Evolutionary conservation across 2,797 vertebrate genomes (phyloP).

Genomic region (Serranus cabrilla): DNA sequence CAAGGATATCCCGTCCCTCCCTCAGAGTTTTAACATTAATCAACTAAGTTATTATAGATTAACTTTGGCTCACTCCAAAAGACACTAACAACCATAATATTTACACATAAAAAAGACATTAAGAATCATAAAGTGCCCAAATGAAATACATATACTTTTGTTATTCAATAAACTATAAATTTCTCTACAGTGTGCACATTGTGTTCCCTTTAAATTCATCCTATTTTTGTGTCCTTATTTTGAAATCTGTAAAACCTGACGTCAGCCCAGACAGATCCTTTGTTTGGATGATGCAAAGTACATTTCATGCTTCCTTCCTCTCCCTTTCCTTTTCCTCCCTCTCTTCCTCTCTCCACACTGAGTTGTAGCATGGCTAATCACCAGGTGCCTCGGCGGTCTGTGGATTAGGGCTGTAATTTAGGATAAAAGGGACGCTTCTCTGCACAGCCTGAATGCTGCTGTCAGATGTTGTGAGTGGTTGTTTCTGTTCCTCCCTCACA

Average conservation of each 20-base stretch:
- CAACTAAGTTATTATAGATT: conserved; percentile 60
- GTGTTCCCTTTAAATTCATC: conserved; percentile 66
- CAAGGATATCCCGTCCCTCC: conserved; percentile 59
- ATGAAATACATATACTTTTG: conserved; percentile 51
- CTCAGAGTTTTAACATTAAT: conserved; percentile 55
- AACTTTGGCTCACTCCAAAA: conserved; percentile 80
- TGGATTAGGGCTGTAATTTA: conserved; percentile 69
- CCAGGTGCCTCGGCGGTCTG: conserved; percentile 46
- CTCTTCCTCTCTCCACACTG: conserved; percentile 28
- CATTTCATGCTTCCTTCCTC: conserved; percentile 68
- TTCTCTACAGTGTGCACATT: conserved; percentile 59
- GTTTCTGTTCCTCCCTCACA: conserved; percentile 70
- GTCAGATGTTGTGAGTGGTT: conserved; percentile 58
- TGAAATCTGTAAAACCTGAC: conserved; percentile 38
- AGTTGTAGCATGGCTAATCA: conserved; percentile 66
- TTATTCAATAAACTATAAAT: conserved; percentile 47
- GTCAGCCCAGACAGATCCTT: conserved; percentile 45
- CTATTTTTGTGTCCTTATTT: conserved; percentile 42
- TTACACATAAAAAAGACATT: conserved; percentile 67
- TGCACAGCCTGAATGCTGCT: conserved; percentile 62
- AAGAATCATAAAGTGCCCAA: conserved; percentile 77
- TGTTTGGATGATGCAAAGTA: conserved; percentile 65
- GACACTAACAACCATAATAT: conserved; percentile 68
- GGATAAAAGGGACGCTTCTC: conserved; percentile 52
- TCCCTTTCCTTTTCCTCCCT: conserved; percentile 28